Evolutionary conservation across 2,113 vertebrate genomes (phyloP), one percentile per base, ranked within the genome.

Genomic region (Aleadryas rufinucha): DNA sequence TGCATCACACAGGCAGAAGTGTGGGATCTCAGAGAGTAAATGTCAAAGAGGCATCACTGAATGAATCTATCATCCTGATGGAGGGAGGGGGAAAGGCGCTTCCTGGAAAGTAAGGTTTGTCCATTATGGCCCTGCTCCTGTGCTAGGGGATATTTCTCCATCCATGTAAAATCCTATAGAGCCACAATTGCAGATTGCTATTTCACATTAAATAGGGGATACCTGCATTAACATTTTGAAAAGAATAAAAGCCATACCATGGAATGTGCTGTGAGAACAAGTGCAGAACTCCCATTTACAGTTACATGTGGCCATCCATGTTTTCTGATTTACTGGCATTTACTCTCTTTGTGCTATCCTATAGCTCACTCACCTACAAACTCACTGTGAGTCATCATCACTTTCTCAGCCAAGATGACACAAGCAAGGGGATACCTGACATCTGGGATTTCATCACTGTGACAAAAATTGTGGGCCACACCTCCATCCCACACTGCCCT

Each of bases 401-500:
- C 27, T 60, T 82, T 75, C 68, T 79, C 52, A 76, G 44, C 11
- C 41, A 68, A 60, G 66, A 30, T 1, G 1, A n/a, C 20, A 54
- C 0, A 0, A 71, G 42, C 1, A 5, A 76, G 23, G 23, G 16
- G 16, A 54, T 39, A 78, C 18, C 37, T 39, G 41, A 70, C 26
- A 65, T 27, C 21, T 44, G n/a, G n/a, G 39, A 60, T 75, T 90
- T 78, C 44, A 70, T 54, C 65, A 49, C 53, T 64, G 10, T 56
- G 44, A 71, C 53, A 57, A 76, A 27, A 31, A 82, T 12, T 59
- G 41, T 52, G 28, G 50, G 41, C 13, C 37, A 72, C 59, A 63
- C 28, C n/a, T 33, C 27, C 31, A 80, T 28, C 45, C 14, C 23
- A 76, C 49, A 4, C 11, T 31, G 30, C 20, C 27, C 28, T 61